Evolutionary conservation across 2,797 vertebrate genomes (phyloP), one percentile per base, ranked within the genome.

Genomic region (Rachycentron canadum): DNA sequence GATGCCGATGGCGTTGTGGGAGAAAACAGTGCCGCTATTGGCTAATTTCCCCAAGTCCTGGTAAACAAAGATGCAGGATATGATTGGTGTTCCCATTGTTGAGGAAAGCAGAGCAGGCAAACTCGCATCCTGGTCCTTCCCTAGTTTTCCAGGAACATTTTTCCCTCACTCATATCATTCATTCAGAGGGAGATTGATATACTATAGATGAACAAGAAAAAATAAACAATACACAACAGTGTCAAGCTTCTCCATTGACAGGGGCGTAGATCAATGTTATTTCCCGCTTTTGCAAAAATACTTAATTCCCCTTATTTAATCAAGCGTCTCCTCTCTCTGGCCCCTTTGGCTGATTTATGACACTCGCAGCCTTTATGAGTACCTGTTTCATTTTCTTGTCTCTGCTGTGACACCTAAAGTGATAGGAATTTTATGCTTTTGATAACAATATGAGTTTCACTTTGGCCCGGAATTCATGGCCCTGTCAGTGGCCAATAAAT

Each of bases 401-500:
- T 90, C 88, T 87, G 75, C 90, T 82, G 82, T 94, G 95, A 94
- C 95, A 95, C 83, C 93, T 95, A 94, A 95, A 95, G 94, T 94
- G 92, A 95, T 93, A 93, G 93, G 92, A 93, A 89, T 94, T 93
- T 93, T 94, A 95, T 94, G 94, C 89, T 94, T 95, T 93, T 94
- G 93, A 95, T 95, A 95, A 94, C 91, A 93, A 91, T 94, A 94
- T 94, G 93, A 95, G 93, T 94, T 94, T 94, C 90, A 87, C 91
- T 95, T 94, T 94, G 92, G 79, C 79, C 77, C 36, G 45, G 86
- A 92, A 94, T 95, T 94, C 92, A 94, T 84, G 78, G 88, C 73
- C 86, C 57, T 93, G 93, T 95, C 94, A 90, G 65, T 4, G 4
- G 69, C 57, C 79, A 84, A 88, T 95, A 95, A 95, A 95, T 94